Evolutionary conservation across 2,888 invertebrate genomes (phyloP).

Genomic region (Odontothrips loti): DNA sequence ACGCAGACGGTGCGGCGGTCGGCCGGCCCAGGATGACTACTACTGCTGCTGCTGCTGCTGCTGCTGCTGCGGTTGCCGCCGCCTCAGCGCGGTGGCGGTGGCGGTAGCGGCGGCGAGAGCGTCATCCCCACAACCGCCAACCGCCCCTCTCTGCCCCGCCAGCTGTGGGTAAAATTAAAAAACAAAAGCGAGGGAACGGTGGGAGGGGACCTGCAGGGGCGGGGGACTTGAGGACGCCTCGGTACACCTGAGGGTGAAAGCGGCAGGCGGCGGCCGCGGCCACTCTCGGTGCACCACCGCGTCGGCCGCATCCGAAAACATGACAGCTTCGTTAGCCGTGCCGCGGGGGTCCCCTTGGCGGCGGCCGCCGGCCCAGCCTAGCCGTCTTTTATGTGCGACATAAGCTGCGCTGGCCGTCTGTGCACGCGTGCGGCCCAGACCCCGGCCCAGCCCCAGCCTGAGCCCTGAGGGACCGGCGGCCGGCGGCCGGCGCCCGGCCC

Average conservation of each 20-base stretch:
- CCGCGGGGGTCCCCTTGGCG: too few relatives aligned
- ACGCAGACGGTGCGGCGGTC: neutral
- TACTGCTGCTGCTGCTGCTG: neutral
- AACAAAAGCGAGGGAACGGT: neutral
- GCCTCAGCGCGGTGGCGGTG: neutral
- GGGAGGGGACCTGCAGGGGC: neutral
- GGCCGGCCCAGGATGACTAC: constrained; percentile 1
- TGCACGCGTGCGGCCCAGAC: neutral
- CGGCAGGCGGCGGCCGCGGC: neutral
- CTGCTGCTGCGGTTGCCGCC: neutral
- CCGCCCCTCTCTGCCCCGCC: neutral
- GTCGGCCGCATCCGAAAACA: too few relatives aligned
- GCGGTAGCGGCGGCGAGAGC: neutral
- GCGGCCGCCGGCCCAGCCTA: too few relatives aligned
- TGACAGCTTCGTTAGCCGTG: too few relatives aligned
- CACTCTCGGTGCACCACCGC: neutral
- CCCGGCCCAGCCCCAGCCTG: neutral
- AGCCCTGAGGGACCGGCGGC: too few relatives aligned
- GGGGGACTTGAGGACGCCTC: neutral
- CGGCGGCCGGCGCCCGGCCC: neutral
- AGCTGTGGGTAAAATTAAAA: constrained; percentile 19
- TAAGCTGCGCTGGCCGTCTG: too few relatives aligned
- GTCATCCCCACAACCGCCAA: neutral
- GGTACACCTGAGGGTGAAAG: neutral
- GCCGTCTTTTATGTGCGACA: too few relatives aligned